phyloP scores from a whole-genome alignment of 2,888 invertebrate genomes.

The Corbicula japonica region DNA sequence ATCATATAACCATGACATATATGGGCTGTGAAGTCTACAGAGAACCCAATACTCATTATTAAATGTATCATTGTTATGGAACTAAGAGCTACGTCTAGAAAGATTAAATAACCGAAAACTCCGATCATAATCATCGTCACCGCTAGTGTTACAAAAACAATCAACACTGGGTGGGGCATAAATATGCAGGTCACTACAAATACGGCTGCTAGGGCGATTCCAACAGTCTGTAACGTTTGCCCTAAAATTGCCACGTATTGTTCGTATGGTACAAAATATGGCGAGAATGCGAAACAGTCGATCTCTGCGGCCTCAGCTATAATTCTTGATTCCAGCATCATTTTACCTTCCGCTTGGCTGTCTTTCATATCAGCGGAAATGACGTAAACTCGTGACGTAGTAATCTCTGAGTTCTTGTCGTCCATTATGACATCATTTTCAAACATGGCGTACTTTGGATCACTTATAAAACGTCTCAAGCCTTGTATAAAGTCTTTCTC shows the following conservation, averaged over 20 bases:
- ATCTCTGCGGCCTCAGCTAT: constrained; percentile 67
- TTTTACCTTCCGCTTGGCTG: constrained; percentile 87
- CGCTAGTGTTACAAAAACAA: constrained; percentile 71
- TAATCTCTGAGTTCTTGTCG: constrained; percentile 19
- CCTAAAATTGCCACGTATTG: constrained; percentile 79
- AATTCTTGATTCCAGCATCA: constrained; percentile 74
- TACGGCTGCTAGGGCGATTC: constrained; percentile 77
- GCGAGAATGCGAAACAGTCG: constrained; percentile 71
- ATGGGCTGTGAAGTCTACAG: constrained; percentile 77
- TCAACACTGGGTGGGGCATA: constrained; percentile 78
- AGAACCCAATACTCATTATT: constrained; percentile 81
- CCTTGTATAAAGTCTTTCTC: constrained; percentile 43
- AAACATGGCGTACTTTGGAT: constrained; percentile 41
- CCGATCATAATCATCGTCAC: constrained; percentile 78
- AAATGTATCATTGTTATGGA: constrained; percentile 81
- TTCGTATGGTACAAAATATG: constrained; percentile 77
- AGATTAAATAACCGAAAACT: constrained; percentile 74
- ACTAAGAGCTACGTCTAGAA: constrained; percentile 72
- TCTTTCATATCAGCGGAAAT: constrained; percentile 96
- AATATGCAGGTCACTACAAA: constrained; percentile 77
- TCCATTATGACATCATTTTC: constrained; percentile 71
- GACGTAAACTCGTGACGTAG: constrained; percentile 94
- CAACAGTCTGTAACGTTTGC: constrained; percentile 77
- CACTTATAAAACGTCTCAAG: constrained; percentile 28
- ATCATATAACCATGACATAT: constrained; percentile 72